Conservation (phyloP, 2,113 vertebrate genomes). For the western clawed frog (Xenopus tropicalis) region DNA sequence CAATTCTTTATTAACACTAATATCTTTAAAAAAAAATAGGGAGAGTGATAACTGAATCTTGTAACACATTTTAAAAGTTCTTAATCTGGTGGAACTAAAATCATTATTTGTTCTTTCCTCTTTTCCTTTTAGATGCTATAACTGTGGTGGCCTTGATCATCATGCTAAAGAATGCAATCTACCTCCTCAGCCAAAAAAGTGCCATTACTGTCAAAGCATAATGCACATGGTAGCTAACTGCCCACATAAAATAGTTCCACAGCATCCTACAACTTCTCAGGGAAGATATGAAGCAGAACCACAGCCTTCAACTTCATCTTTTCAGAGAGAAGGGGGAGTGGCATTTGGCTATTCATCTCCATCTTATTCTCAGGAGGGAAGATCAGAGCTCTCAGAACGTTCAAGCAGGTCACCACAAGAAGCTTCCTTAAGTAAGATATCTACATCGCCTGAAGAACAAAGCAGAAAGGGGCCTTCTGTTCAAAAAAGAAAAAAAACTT, state of each 20-base stretch:
- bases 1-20: too few species aligned
- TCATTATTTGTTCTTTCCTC: background rate
- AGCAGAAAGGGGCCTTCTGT: slow-evolving; percentile 79
- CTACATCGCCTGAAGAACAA: slow-evolving; percentile 81
- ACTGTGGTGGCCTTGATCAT: slow-evolving; percentile 79
- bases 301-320: slow-evolving; percentile 69
- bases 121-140: slow-evolving; percentile 73
- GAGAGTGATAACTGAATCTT: too few species aligned
- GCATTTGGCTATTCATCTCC: slow-evolving; percentile 56
- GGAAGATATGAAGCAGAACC: slow-evolving; percentile 77
- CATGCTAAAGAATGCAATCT: slow-evolving; percentile 80
- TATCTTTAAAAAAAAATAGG: too few species aligned
- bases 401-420: slow-evolving; percentile 74
- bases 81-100: too few species aligned
- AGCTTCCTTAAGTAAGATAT: slow-evolving; percentile 68
- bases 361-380: slow-evolving; percentile 62
- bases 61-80: too few species aligned
- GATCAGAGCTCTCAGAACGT: slow-evolving; percentile 62
- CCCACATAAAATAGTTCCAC: slow-evolving; percentile 67
- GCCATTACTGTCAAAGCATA: slow-evolving; percentile 84
- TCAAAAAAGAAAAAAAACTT: slow-evolving; percentile 91
- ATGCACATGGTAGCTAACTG: slow-evolving; percentile 81
- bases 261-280: slow-evolving; percentile 74
- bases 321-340: slow-evolving; percentile 66
- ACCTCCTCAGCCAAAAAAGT: slow-evolving; percentile 86